Percentiles rank a stretch among this genome's conserved stretches.
phyloP scores from a whole-genome alignment of 2,888 invertebrate genomes.

The Hyalella azteca region DNA sequence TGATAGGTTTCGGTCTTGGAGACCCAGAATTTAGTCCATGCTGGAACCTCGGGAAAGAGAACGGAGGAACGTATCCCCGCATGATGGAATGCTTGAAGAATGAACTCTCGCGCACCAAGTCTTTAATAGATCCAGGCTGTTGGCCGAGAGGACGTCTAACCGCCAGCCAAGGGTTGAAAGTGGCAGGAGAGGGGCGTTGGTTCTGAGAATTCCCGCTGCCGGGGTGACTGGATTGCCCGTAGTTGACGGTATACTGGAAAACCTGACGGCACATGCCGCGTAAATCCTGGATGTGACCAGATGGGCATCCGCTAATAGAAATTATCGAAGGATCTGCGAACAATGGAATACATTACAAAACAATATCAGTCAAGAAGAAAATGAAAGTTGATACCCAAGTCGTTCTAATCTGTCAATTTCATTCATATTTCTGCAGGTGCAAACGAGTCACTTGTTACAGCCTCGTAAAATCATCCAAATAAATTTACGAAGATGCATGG shows the following conservation, averaged over 20 bases:
- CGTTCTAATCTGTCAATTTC: too few species aligned
- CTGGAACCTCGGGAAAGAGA: background rate
- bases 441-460: too few species aligned
- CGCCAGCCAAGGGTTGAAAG: slow-evolving; percentile 7
- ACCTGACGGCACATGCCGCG: slow-evolving; percentile 38
- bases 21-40: background rate
- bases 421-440: too few species aligned
- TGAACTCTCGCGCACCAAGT: slow-evolving; percentile 16
- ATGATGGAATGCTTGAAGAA: slow-evolving; percentile 22
- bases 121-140: background rate
- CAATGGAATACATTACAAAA: too few species aligned
- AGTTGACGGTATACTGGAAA: slow-evolving; percentile 42
- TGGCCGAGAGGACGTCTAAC: background rate
- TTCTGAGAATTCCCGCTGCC: background rate
- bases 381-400: background rate
- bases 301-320: slow-evolving; percentile 39
- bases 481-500: too few species aligned
- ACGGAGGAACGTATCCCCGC: slow-evolving; percentile 31
- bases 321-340: slow-evolving; percentile 42
- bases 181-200: background rate
- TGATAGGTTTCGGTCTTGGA: background rate
- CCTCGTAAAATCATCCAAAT: too few species aligned
- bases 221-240: background rate
- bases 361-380: background rate
- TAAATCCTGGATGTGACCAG: slow-evolving; percentile 33